Percentiles rank a stretch among this genome's conserved stretches.
Conservation (phyloP, 2,888 invertebrate genomes). For the Cheilosia urbana region DNA sequence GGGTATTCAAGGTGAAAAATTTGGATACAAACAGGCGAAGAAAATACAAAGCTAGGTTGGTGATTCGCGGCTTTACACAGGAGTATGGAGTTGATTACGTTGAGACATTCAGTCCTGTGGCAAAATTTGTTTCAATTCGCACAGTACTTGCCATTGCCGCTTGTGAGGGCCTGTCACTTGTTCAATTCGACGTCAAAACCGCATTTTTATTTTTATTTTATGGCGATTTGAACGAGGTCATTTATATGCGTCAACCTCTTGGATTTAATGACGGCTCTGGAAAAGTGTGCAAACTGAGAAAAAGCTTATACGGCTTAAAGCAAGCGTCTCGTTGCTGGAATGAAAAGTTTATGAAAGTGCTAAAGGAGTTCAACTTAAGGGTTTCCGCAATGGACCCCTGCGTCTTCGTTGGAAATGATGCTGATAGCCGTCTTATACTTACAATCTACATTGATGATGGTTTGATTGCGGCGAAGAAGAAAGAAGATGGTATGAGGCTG, state of each 20-base stretch:
- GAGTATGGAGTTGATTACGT: constrained; percentile 78
- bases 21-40: constrained; percentile 71
- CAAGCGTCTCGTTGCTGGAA: constrained; percentile 77
- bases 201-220: constrained; percentile 69
- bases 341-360: constrained; percentile 72
- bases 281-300: constrained; percentile 74
- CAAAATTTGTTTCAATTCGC: constrained; percentile 76
- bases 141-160: constrained; percentile 72
- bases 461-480: constrained; percentile 65
- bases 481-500: constrained; percentile 25
- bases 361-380: constrained; percentile 74
- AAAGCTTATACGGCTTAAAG: constrained; percentile 76
- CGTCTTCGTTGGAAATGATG: constrained; percentile 75
- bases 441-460: constrained; percentile 78
- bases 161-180: constrained; percentile 22
- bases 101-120: constrained; percentile 79
- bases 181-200: constrained; percentile 70
- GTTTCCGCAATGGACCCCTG: constrained; percentile 77
- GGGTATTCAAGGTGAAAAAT: too few species aligned
- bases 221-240: constrained; percentile 49
- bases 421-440: constrained; percentile 63
- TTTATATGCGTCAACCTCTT: constrained; percentile 66
- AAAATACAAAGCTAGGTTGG: constrained; percentile 78
- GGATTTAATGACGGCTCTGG: constrained; percentile 73
- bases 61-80: constrained; percentile 78